Percentiles rank a stretch among this genome's conserved stretches.
Evolutionary conservation across 2,113 vertebrate genomes (phyloP).

Genomic region (Procavia capensis): DNA sequence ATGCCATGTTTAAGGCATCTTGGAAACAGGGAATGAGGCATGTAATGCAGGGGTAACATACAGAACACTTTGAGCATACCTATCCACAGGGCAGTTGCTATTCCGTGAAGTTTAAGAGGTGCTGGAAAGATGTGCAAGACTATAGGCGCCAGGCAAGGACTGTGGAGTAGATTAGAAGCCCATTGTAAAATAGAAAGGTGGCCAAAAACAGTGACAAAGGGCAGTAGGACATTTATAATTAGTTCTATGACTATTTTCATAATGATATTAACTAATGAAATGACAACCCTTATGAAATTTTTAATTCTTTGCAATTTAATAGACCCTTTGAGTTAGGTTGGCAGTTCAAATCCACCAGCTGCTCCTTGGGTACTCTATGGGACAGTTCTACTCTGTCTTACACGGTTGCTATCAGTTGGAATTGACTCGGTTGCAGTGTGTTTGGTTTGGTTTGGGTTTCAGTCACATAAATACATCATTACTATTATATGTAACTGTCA

Average conservation of each 20-base stretch:
- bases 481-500: neutral
- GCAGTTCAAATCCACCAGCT: no score
- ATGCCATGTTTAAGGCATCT: neutral
- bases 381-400: no score
- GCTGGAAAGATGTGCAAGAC: neutral
- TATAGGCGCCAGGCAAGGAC: neutral
- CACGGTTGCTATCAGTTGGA: no score
- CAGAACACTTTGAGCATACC: neutral
- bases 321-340: neutral
- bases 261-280: slow-evolving; percentile 28
- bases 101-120: neutral
- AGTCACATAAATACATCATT: neutral
- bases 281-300: neutral
- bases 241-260: neutral
- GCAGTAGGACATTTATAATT: neutral
- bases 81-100: neutral
- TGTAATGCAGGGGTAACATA: neutral
- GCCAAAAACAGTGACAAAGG: neutral
- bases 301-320: neutral
- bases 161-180: neutral
- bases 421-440: no score
- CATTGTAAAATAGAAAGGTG: neutral
- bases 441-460: no score
- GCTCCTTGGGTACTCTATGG: no score
- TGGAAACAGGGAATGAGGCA: neutral